phyloP scores from a whole-genome alignment of 2,888 invertebrate species.

The Lacanobia wlatinum region DNA sequence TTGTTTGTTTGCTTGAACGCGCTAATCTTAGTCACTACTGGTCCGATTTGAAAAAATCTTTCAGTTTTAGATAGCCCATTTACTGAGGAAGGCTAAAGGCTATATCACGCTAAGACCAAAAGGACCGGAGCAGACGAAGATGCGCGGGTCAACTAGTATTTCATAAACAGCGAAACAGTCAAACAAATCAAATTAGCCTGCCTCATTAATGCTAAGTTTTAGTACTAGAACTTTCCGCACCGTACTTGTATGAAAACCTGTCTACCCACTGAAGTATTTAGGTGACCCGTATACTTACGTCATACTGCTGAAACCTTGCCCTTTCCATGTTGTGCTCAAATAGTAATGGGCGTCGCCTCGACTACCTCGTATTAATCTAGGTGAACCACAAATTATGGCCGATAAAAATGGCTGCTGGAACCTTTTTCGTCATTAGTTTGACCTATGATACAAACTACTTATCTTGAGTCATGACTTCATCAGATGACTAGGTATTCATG shows the following conservation, averaged over 20 bases:
- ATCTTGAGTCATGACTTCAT: slow-evolving; percentile 19
- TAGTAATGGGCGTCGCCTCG: slow-evolving; percentile 13
- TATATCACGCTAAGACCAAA: too few relatives aligned
- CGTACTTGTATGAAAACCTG: slow-evolving; percentile 27
- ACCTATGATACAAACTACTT: neutral
- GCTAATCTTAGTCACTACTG: too few relatives aligned
- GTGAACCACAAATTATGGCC: slow-evolving; percentile 10
- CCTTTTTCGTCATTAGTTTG: slow-evolving; percentile 39
- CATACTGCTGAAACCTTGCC: slow-evolving; percentile 63
- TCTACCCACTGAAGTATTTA: slow-evolving; percentile 31
- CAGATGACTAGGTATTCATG: slow-evolving; percentile 24
- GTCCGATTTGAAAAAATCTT: too few relatives aligned
- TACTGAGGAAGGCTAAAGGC: too few relatives aligned
- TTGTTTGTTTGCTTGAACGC: too few relatives aligned
- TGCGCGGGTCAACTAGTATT: too few relatives aligned
- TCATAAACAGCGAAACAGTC: too few relatives aligned
- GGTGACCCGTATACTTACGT: slow-evolving; percentile 56
- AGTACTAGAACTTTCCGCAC: slow-evolving; percentile 9
- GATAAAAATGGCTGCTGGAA: slow-evolving; percentile 20
- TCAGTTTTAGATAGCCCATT: too few relatives aligned
- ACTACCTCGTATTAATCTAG: slow-evolving; percentile 34
- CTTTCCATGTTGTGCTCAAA: slow-evolving; percentile 53
- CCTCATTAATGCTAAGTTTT: neutral
- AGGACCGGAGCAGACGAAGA: too few relatives aligned
- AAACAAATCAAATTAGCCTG: too few relatives aligned